Conservation (phyloP, 2,888 invertebrate species). For the Junonia oenone region DNA sequence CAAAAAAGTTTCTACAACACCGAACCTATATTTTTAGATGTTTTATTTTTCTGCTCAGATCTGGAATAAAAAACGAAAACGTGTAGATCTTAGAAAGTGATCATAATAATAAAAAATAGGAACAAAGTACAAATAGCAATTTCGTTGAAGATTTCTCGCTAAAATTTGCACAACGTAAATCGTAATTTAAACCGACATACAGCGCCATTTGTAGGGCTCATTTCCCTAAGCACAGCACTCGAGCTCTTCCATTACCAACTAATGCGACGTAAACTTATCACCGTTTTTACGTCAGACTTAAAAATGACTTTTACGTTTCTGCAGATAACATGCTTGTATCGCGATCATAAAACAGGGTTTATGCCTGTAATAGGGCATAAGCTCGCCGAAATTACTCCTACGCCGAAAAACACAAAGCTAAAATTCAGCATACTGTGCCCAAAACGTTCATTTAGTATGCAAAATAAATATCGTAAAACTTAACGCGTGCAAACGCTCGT, state of each 20-base stretch:
- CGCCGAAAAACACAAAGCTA: neutral
- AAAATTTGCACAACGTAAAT: slow-evolving; percentile 11
- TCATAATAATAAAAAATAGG: neutral
- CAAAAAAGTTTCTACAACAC: too few relatives aligned
- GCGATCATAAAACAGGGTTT: slow-evolving; percentile 4
- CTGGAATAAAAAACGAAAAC: neutral
- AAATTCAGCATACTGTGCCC: slow-evolving; percentile 11
- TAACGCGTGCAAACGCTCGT: slow-evolving; percentile 13
- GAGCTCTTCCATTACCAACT: slow-evolving; percentile 11
- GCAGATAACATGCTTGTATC: neutral
- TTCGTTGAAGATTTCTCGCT: slow-evolving; percentile 5
- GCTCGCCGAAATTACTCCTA: slow-evolving; percentile 1
- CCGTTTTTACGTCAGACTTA: slow-evolving; percentile 2
- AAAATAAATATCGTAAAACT: slow-evolving; percentile 30
- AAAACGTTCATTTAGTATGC: slow-evolving; percentile 20
- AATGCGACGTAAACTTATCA: slow-evolving; percentile 3
- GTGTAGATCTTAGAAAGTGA: neutral
- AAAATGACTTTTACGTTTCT: slow-evolving; percentile 1
- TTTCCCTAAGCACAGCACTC: slow-evolving; percentile 17
- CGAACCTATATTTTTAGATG: too few relatives aligned
- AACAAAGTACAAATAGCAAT: slow-evolving; percentile 3
- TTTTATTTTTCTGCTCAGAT: neutral
- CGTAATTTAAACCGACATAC: slow-evolving; percentile 10
- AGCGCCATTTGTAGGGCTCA: slow-evolving; percentile 14
- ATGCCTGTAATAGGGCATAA: neutral